These are phyloP conservation scores for Anguilla rostrata DNA, from an alignment of 2,113 vertebrate genomes.

Conservation along the genomic window DNA sequence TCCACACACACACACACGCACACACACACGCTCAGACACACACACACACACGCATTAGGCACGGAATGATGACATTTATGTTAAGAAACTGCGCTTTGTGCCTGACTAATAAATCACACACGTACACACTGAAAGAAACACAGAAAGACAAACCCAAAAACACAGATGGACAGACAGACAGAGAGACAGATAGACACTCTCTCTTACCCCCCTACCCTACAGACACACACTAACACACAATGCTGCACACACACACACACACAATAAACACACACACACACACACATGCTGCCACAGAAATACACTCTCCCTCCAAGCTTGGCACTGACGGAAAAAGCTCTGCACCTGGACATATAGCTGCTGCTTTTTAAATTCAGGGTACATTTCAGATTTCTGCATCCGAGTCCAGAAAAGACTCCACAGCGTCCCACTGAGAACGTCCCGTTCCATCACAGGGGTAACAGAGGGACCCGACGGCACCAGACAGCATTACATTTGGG, in stretches of 20 bases:
- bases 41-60: not conserved
- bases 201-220: not conserved
- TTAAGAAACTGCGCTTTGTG: too few relatives aligned
- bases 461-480: not conserved
- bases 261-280: not conserved
- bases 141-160: not conserved
- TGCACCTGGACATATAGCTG: not conserved
- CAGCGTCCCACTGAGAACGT: not conserved
- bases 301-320: conserved; percentile 22
- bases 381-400: conserved; percentile 67
- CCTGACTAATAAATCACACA: not conserved
- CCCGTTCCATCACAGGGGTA: not conserved
- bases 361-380: conserved; percentile 63
- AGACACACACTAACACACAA: conserved; percentile 12
- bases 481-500: not conserved
- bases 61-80: too few relatives aligned
- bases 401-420: conserved; percentile 60
- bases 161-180: not conserved
- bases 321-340: not conserved
- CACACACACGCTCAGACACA: conserved; percentile 16
- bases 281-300: not conserved
- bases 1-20: conserved; percentile 27
- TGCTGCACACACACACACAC: conserved; percentile 16
- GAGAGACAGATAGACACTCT: not conserved
- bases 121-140: conserved; percentile 24